Base-by-base conservation (phyloP, 2,888 invertebrate species). In the Tenthredo amoena region DNA sequence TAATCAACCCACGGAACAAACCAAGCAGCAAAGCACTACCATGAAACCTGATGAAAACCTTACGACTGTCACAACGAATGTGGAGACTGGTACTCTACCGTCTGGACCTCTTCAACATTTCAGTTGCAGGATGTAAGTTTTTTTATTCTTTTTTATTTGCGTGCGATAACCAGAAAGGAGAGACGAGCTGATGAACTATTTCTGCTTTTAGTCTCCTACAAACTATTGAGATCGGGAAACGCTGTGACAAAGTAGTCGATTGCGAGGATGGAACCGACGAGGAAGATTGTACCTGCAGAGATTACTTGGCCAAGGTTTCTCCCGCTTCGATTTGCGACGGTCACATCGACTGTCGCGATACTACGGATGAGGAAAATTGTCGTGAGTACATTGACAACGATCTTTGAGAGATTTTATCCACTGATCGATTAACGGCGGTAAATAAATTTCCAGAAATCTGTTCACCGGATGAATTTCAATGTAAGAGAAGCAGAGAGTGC, bases 181-280 rank as follows among this genome's bases (percentile, higher is more conserved):
- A 55, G 15, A 72, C 4, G 40, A 72, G 21, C 18, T 40, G 34
- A 68, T 7, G 34, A 37, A 10, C 31, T 50, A 21, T 68, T 85
- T 81, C 76, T 86, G 85, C 88, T 94, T 94, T 71, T 89, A 97
- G 97, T 86, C 95, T 97, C 88, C 91, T 94, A 0, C 97, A 98
- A 94, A 94, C 94, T 10, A 95, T 97, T 85, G 94, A 96, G 0
- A 92, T 94, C 37, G 88, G 91, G 2, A 94, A 95, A 88, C 95
- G 95, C 43, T 98, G 98, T 91, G 95, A 98, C 90, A 95, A 95
- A 71, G 94, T 95, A 86, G 93, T 95, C 26, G 97, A 98, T 90
- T 98, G 98, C 92, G 97, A 97, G 93, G 98, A 98, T 94, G 97
- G 96, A 5, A 96, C 96, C 0, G 98, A 98, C 92, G 98, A 98